These are phyloP conservation scores for Drosophila atripex DNA, from an alignment of 2,888 invertebrate genomes.

Conservation along the genomic window DNA sequence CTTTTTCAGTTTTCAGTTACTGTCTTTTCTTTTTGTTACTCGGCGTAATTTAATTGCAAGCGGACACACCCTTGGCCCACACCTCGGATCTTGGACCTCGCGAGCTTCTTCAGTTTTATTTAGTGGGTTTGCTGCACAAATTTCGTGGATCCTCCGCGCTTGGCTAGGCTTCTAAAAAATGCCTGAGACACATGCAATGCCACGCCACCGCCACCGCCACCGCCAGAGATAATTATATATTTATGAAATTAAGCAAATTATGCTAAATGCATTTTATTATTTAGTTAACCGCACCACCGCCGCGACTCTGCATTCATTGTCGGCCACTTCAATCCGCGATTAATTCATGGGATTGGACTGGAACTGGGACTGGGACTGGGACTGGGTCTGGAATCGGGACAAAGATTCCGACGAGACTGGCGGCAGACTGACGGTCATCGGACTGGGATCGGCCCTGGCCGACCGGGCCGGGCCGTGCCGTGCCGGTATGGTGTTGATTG, in stretches of 20 bases:
- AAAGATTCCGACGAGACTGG: slow-evolving; percentile 34
- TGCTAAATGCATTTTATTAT: slow-evolving; percentile 73
- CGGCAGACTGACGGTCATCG: slow-evolving; percentile 27
- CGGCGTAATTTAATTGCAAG: slow-evolving; percentile 65
- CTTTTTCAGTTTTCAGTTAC: slow-evolving; percentile 38
- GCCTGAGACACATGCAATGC: slow-evolving; percentile 60
- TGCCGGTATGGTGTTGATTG: slow-evolving; percentile 31
- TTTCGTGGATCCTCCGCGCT: slow-evolving; percentile 52
- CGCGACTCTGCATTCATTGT: slow-evolving; percentile 8
- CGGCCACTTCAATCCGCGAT: slow-evolving; percentile 38
- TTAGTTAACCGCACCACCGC: slow-evolving; percentile 49
- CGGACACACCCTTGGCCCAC: slow-evolving; percentile 69
- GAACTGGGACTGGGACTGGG: slow-evolving; percentile 2
- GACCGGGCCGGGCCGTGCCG: no score
- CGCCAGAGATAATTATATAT: slow-evolving; percentile 70
- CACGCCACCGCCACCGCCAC: slow-evolving; percentile 40
- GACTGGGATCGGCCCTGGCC: slow-evolving; percentile 19
- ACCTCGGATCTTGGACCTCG: slow-evolving; percentile 25
- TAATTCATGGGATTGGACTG: slow-evolving; percentile 20
- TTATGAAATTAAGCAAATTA: slow-evolving; percentile 74
- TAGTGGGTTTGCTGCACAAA: slow-evolving; percentile 11
- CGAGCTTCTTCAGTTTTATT: slow-evolving; percentile 5
- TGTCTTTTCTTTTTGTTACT: slow-evolving; percentile 32
- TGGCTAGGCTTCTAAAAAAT: slow-evolving; percentile 76
- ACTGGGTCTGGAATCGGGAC: slow-evolving; percentile 9